Conservation (phyloP, 2,797 vertebrate genomes). For the Ctenosaura bakeri region DNA sequence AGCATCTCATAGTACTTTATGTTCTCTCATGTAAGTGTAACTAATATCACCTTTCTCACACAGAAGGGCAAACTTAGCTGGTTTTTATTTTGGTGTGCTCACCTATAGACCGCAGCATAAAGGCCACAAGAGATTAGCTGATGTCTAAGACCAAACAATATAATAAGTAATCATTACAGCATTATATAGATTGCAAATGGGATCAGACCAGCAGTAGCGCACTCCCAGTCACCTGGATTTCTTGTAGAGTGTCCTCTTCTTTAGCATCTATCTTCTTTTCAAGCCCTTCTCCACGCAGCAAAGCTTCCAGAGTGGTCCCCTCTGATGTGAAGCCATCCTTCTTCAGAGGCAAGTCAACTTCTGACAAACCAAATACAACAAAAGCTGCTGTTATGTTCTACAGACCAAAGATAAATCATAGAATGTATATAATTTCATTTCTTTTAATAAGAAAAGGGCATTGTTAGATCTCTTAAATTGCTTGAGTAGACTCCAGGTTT, state of each 20-base stretch:
- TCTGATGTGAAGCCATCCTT: slow-evolving; percentile 90
- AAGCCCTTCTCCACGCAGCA: slow-evolving; percentile 92
- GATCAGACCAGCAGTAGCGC: not conserved
- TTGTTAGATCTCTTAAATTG: slow-evolving; percentile 7
- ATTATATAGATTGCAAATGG: not conserved
- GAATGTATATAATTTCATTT: slow-evolving; percentile 14
- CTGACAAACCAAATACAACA: slow-evolving; percentile 77
- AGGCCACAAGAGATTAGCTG: slow-evolving; percentile 45
- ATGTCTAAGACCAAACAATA: slow-evolving; percentile 15
- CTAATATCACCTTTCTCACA: not conserved
- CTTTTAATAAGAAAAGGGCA: slow-evolving; percentile 18
- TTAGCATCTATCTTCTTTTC: slow-evolving; percentile 92
- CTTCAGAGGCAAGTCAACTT: slow-evolving; percentile 90
- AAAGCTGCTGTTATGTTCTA: slow-evolving; percentile 22
- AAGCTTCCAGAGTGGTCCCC: slow-evolving; percentile 94
- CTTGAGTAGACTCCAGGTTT: not conserved
- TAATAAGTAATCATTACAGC: slow-evolving; percentile 40
- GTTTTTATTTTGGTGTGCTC: not conserved
- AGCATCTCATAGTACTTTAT: not conserved
- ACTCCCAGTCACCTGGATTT: slow-evolving; percentile 89
- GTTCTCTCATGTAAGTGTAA: too few relatives aligned
- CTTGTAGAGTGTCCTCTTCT: slow-evolving; percentile 94
- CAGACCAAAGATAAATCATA: slow-evolving; percentile 31
- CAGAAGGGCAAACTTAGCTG: not conserved
- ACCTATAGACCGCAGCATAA: not conserved